These are phyloP conservation scores for Teleiodes luculella DNA, from an alignment of 2,888 invertebrate genomes.

Conservation along the genomic window DNA sequence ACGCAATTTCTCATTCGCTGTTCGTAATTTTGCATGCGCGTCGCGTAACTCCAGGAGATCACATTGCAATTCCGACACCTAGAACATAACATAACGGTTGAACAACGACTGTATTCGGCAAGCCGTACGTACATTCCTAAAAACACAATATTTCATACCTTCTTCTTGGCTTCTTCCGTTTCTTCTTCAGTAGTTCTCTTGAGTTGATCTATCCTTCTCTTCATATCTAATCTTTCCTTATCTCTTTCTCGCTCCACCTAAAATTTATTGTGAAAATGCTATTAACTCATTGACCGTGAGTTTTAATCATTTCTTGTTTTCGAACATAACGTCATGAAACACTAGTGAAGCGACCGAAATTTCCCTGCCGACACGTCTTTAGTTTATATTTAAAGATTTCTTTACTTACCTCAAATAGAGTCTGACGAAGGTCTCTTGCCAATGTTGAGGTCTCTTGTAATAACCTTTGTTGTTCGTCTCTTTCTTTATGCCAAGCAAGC, in stretches of 20 bases:
- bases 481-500: constrained; percentile 95
- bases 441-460: constrained; percentile 94
- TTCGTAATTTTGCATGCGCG: constrained; percentile 93
- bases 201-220: constrained; percentile 89
- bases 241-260: constrained; percentile 93
- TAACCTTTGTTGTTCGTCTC: constrained; percentile 93
- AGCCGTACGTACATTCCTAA: no score
- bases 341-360: no score
- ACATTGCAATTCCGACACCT: constrained; percentile 87
- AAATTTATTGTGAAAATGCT: background rate
- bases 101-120: no score
- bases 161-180: constrained; percentile 91
- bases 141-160: constrained; percentile 63
- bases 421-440: constrained; percentile 91
- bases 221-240: constrained; percentile 91
- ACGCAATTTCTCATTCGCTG: constrained; percentile 93
- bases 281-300: no score
- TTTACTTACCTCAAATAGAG: constrained; percentile 84
- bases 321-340: no score
- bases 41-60: constrained; percentile 92
- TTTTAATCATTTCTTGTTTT: no score
- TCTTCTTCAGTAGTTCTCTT: constrained; percentile 92
- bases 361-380: no score
- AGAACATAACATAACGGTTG: background rate
- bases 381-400: no score